A percentile compares a stretch with the other conserved stretches of the same genome.
Evolutionary conservation across 2,888 invertebrate genomes (phyloP).

Genomic region (Nymphalis polychloros): DNA sequence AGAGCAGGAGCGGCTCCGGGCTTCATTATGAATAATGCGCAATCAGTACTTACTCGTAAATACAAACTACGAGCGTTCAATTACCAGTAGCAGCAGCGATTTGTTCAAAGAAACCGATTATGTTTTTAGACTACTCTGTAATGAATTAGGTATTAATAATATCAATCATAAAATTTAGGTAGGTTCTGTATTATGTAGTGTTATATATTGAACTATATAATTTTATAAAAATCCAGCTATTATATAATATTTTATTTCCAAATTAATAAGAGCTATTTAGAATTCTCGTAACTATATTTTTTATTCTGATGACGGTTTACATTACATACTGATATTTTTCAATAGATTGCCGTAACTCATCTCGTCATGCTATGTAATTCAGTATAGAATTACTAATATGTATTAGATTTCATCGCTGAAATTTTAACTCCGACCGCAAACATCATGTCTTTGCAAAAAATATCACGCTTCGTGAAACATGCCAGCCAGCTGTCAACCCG

Average conservation of each 20-base stretch:
- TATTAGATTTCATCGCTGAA: constrained; percentile 69
- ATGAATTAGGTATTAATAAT: constrained; percentile 1
- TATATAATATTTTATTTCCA: no score
- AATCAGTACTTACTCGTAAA: constrained; percentile 11
- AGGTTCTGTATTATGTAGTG: no score
- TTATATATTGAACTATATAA: no score
- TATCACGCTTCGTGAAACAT: constrained; percentile 70
- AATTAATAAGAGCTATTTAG: no score
- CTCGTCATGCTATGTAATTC: constrained; percentile 34
- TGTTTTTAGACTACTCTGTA: constrained; percentile 38
- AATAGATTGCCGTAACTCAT: constrained; percentile 9
- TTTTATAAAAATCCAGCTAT: no score
- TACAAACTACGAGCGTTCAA: constrained; percentile 7
- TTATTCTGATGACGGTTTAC: background rate
- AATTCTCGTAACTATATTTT: background rate
- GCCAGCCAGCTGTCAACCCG: constrained; percentile 62
- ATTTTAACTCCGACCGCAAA: constrained; percentile 63
- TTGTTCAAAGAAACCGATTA: constrained; percentile 20
- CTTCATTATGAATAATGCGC: constrained; percentile 52
- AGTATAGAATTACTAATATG: constrained; percentile 53
- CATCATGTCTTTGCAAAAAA: constrained; percentile 69
- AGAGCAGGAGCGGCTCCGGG: constrained; percentile 46
- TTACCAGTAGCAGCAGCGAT: constrained; percentile 24
- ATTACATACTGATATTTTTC: constrained; percentile 7
- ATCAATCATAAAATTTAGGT: no score